These are phyloP conservation scores for Carlito syrichta DNA, from an alignment of 2,113 vertebrate species.

Conservation along the genomic window DNA sequence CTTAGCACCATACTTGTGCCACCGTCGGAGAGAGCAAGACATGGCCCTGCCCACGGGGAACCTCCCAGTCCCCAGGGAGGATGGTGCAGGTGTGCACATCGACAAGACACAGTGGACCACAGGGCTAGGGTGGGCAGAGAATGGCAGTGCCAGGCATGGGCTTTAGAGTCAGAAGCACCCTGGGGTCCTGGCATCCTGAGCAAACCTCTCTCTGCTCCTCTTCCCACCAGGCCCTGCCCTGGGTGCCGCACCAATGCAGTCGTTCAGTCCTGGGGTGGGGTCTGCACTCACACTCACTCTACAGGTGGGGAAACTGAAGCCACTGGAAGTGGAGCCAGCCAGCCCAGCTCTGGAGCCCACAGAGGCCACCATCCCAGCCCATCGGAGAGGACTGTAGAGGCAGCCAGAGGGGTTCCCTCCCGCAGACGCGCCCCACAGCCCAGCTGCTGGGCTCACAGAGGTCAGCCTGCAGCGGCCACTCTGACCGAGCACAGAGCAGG, in stretches of 20 bases:
- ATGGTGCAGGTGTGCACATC: rapidly evolving
- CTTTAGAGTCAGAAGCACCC: neutral
- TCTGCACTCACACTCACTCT: neutral
- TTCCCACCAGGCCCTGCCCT: neutral
- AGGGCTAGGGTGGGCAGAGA: neutral
- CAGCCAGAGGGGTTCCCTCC: rapidly evolving
- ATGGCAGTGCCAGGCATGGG: rapidly evolving
- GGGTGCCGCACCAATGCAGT: rapidly evolving
- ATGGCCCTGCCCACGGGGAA: neutral
- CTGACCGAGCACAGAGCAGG: rapidly evolving
- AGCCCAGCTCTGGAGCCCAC: neutral
- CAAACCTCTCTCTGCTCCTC: no score
- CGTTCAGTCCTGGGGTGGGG: neutral
- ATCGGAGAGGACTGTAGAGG: neutral
- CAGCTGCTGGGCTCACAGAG: rapidly evolving
- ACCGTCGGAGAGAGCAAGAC: rapidly evolving
- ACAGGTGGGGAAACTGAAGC: neutral
- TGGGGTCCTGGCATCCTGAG: no score
- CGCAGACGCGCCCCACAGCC: neutral
- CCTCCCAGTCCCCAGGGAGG: neutral
- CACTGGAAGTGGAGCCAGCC: neutral
- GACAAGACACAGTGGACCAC: neutral
- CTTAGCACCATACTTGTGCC: rapidly evolving
- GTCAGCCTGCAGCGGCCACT: rapidly evolving
- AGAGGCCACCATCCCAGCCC: neutral